Evolutionary conservation across 2,888 invertebrate genomes (phyloP).

Genomic region (Drosophila kokeensis): DNA sequence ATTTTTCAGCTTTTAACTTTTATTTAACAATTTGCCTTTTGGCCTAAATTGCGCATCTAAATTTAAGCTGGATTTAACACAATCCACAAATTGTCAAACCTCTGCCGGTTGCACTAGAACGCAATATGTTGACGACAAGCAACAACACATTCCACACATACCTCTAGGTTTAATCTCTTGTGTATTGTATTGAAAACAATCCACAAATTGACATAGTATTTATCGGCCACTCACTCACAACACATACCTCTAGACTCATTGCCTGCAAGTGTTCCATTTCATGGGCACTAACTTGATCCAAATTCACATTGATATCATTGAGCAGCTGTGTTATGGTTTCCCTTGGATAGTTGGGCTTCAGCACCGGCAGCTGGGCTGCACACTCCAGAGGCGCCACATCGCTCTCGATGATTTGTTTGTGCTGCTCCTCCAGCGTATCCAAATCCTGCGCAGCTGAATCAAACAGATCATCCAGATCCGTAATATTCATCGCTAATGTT

Average conservation of each 20-base stretch:
- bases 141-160: background rate
- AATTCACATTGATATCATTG: conserved; percentile 79
- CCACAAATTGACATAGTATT: conserved; percentile 10
- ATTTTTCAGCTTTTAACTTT: background rate
- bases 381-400: background rate
- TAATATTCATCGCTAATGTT: conserved; percentile 43
- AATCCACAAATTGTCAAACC: background rate
- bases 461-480: conserved; percentile 47
- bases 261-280: conserved; percentile 76
- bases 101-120: background rate
- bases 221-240: background rate
- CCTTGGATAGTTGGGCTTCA: background rate
- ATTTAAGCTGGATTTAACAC: background rate
- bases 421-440: conserved; percentile 42
- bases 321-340: conserved; percentile 77
- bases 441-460: conserved; percentile 59
- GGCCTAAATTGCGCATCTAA: background rate
- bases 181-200: conserved; percentile 1
- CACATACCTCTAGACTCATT: conserved; percentile 71
- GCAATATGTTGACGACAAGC: background rate
- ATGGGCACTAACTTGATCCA: conserved; percentile 71
- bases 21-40: background rate
- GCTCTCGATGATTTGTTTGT: conserved; percentile 40
- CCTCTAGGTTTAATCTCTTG: background rate
- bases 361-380: background rate